Conservation (phyloP, 2,888 invertebrate genomes). For the Melanotus villosus region DNA sequence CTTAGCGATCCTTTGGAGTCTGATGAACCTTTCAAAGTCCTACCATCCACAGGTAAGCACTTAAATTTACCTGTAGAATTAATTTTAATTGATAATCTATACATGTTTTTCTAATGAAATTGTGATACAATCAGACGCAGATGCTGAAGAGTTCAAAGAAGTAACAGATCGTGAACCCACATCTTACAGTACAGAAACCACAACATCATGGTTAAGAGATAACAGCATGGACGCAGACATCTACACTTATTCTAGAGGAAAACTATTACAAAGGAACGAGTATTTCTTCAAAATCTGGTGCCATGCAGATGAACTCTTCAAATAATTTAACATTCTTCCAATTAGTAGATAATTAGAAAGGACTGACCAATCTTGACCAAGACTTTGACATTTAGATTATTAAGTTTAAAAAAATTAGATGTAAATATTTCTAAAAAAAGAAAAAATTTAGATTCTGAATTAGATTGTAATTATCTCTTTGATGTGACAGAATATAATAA, state of each 20-base stretch:
- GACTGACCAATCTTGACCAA: constrained; percentile 42
- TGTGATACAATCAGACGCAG: constrained; percentile 63
- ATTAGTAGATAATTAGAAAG: constrained; percentile 27
- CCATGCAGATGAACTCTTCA: constrained; percentile 87
- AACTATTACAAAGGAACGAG: constrained; percentile 88
- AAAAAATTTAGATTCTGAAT: constrained; percentile 30
- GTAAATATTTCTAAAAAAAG: constrained; percentile 25
- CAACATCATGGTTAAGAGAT: constrained; percentile 94
- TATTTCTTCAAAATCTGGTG: constrained; percentile 97
- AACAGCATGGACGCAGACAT: constrained; percentile 96
- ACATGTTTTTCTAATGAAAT: too few relatives aligned
- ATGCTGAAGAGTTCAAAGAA: constrained; percentile 77
- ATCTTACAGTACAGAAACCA: constrained; percentile 93
- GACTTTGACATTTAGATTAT: constrained; percentile 38
- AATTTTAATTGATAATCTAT: constrained; percentile 37
- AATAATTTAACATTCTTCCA: constrained; percentile 69
- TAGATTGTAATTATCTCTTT: constrained; percentile 23
- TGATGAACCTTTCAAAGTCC: constrained; percentile 90
- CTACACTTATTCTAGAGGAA: constrained; percentile 89
- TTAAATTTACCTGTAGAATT: too few relatives aligned
- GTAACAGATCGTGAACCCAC: constrained; percentile 81
- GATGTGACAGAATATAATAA: background rate
- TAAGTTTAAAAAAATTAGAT: constrained; percentile 33
- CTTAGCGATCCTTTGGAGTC: constrained; percentile 92
- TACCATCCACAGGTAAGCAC: constrained; percentile 82